A percentile compares a stretch with the other conserved stretches of the same genome.
These are phyloP conservation scores for Dicentrarchus labrax DNA, from an alignment of 2,113 vertebrate species.

Conservation along the genomic window DNA sequence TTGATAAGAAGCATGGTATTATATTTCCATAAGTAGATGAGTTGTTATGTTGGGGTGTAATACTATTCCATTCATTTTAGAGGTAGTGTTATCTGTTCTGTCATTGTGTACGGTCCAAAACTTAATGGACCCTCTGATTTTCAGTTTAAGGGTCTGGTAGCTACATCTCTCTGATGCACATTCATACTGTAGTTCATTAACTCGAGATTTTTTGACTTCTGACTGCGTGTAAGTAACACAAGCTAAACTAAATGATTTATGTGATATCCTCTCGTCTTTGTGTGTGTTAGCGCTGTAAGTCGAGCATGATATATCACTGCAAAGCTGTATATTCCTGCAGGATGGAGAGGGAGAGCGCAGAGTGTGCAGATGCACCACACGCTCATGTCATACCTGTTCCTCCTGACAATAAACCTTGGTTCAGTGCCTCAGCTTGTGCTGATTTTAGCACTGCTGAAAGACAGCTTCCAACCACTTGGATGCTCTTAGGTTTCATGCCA, in stretches of 20 bases:
- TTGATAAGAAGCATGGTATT: slow-evolving; percentile 61
- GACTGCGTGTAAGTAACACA: slow-evolving; percentile 21
- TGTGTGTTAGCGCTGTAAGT: slow-evolving; percentile 58
- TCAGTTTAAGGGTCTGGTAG: slow-evolving; percentile 46
- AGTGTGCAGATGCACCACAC: slow-evolving; percentile 1
- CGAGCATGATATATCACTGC: slow-evolving; percentile 54
- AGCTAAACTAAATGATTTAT: slow-evolving; percentile 52
- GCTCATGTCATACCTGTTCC: slow-evolving; percentile 47
- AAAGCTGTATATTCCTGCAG: slow-evolving; percentile 36
- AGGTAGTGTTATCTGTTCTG: slow-evolving; percentile 49
- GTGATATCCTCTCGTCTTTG: slow-evolving; percentile 30
- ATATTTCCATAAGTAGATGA: slow-evolving; percentile 62
- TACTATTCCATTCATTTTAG: slow-evolving; percentile 51
- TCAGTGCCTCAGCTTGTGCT: slow-evolving; percentile 41
- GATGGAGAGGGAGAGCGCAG: background rate
- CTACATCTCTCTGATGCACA: slow-evolving; percentile 8
- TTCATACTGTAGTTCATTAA: slow-evolving; percentile 25
- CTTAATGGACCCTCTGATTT: slow-evolving; percentile 53
- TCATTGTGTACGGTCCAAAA: slow-evolving; percentile 31
- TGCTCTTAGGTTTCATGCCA: slow-evolving; percentile 60
- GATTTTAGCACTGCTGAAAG: slow-evolving; percentile 51
- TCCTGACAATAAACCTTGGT: slow-evolving; percentile 47
- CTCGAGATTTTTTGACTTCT: slow-evolving; percentile 24
- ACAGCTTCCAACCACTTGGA: slow-evolving; percentile 61
- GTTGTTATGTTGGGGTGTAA: slow-evolving; percentile 45